Evolutionary conservation across 2,888 invertebrate genomes (phyloP).

Genomic region (Cataglyphis rosenhaueri): DNA sequence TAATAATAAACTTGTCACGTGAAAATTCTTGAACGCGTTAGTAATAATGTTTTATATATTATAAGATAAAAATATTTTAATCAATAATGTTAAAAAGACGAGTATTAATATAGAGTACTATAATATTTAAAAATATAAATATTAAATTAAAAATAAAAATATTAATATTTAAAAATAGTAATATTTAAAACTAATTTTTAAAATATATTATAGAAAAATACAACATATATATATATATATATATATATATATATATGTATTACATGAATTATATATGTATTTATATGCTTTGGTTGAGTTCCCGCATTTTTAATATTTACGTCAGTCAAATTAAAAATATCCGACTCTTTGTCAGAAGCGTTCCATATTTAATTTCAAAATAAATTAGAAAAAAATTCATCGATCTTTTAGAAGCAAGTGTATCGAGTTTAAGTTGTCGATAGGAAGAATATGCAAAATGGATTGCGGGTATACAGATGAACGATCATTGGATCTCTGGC

Average conservation of each 20-base stretch:
- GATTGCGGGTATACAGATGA: conserved; percentile 13
- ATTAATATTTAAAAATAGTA: too few species aligned
- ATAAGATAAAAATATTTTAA: neutral
- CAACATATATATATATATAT: neutral
- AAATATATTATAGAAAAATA: neutral
- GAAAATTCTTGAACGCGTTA: neutral
- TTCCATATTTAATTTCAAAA: conserved; percentile 1
- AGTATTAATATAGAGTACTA: too few species aligned
- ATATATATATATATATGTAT: too few species aligned
- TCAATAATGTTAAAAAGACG: neutral
- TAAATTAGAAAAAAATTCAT: neutral
- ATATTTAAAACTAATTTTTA: neutral
- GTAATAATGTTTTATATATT: neutral
- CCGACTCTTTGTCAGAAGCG: neutral
- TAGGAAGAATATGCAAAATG: conserved; percentile 14
- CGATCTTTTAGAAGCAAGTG: neutral
- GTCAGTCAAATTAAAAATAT: neutral
- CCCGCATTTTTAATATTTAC: neutral
- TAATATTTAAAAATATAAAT: too few species aligned
- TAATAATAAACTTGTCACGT: neutral
- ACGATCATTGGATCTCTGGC: conserved; percentile 26
- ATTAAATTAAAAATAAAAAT: too few species aligned
- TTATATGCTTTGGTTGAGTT: too few species aligned
- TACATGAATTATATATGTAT: neutral
- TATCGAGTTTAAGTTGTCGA: conserved; percentile 11